Conservation (phyloP, 2,888 invertebrate genomes). For the Gryllus longicercus region DNA sequence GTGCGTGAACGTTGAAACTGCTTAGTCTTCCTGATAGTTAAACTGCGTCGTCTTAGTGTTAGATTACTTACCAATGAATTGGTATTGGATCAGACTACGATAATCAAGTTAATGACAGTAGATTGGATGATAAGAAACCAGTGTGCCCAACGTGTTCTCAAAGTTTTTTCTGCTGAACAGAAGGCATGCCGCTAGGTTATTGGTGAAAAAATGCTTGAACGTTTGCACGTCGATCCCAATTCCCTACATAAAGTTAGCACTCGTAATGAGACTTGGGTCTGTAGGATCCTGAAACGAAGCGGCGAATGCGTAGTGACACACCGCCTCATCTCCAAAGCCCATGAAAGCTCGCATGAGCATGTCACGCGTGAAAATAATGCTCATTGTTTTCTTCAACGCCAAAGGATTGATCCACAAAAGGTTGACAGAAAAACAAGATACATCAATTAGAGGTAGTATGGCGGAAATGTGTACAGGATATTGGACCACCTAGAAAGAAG, state of each 20-base stretch:
- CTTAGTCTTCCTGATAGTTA: too few species aligned
- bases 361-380: background rate
- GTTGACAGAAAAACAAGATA: background rate
- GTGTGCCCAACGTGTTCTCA: too few species aligned
- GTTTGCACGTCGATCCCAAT: background rate
- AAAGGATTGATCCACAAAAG: background rate
- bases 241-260: background rate
- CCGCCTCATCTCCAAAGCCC: background rate
- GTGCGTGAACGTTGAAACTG: too few species aligned
- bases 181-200: background rate
- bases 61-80: too few species aligned
- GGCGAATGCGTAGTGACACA: background rate
- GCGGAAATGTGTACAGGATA: too few species aligned
- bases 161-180: background rate
- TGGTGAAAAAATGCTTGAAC: background rate
- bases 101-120: too few species aligned
- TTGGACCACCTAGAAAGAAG: too few species aligned
- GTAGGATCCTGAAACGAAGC: background rate
- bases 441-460: too few species aligned
- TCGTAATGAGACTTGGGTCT: background rate
- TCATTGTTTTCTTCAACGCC: too few species aligned
- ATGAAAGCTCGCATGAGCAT: background rate
- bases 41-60: too few species aligned
- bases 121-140: too few species aligned
- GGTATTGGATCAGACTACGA: too few species aligned